Evolutionary conservation across 2,888 invertebrate genomes (phyloP), one percentile per base, ranked within the genome.

Genomic region (Epinotia ramella): DNA sequence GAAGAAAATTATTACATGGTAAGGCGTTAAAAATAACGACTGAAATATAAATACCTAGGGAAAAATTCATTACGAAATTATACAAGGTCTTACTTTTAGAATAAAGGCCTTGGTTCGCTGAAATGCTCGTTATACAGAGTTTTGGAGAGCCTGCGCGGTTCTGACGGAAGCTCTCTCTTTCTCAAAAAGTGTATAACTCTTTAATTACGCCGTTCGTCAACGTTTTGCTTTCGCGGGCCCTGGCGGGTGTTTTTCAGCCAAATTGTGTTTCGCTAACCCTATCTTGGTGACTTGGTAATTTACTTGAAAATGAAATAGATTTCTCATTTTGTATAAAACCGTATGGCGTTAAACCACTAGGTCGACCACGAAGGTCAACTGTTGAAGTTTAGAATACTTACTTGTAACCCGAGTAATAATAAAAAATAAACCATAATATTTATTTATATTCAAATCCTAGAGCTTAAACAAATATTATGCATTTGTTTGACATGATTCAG

Each of bases 131-230:
- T 70, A 59, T 20, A 68, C 28, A 44, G 59, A 57, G 28, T 46
- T 18, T 24, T 20, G 7, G 13, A 68, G 57, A 64, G 64, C 57
- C 28, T 65, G 5, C 33, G 18, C 44, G 53, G 13, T 46, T 53
- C 66, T 44, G 44, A 7, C 66, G 66, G 44, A 62, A 66, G 66
- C 66, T 60, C 65, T 40, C 66, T 60, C 65, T 75, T 66, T 53
- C 73, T 60, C 66, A 40, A 66, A 70, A 71, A 66, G 70, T 71
- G 63, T 62, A 53, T 73, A 71, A 71, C 65, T 56, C 53, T 71
- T 71, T 75, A 75, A 75, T 71, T 75, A 71, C 66, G 28, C 56
- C 66, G 18, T 71, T 75, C 75, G 70, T 75, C 66, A 62, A 66
- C 66, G 44, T 60, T 74, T 75, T 53, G 24, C 75, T 24, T 53